phyloP scores from a whole-genome alignment of 2,888 invertebrate genomes.

The Lasioglossum malachurum region DNA sequence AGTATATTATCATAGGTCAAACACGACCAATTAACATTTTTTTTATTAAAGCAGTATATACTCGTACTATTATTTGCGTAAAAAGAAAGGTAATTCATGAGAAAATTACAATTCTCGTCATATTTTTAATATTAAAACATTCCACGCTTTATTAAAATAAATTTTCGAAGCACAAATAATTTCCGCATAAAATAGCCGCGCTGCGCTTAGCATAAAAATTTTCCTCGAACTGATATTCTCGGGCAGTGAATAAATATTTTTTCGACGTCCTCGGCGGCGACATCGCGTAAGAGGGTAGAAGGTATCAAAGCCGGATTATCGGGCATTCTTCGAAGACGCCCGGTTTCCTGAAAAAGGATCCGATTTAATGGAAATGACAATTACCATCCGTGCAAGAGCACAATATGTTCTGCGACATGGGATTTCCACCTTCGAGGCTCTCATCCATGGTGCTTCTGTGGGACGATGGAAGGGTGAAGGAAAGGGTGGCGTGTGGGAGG shows the following conservation, averaged over 20 bases:
- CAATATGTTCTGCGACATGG: slow-evolving; percentile 39
- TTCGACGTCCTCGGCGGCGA: not conserved
- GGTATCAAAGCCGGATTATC: slow-evolving; percentile 15
- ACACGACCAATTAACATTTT: too few species aligned
- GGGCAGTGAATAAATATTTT: not conserved
- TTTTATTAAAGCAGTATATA: too few species aligned
- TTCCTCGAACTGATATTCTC: not conserved
- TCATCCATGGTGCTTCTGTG: not conserved
- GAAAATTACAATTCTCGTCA: not conserved
- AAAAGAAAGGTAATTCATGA: not conserved
- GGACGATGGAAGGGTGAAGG: not conserved
- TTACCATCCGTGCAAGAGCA: slow-evolving; percentile 34
- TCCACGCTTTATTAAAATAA: not conserved
- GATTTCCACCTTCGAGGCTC: slow-evolving; percentile 35
- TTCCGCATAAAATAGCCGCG: not conserved
- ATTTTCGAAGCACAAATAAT: not conserved
- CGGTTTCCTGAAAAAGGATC: slow-evolving; percentile 10
- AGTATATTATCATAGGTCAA: too few species aligned
- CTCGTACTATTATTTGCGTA: too few species aligned
- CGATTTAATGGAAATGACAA: slow-evolving; percentile 53
- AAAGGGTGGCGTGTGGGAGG: not conserved
- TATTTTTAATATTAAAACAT: not conserved
- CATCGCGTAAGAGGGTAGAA: not conserved
- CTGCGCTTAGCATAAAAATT: not conserved
- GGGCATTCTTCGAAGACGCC: not conserved